Base-by-base conservation (phyloP, 2,797 vertebrate genomes). In the Agapornis canus region DNA sequence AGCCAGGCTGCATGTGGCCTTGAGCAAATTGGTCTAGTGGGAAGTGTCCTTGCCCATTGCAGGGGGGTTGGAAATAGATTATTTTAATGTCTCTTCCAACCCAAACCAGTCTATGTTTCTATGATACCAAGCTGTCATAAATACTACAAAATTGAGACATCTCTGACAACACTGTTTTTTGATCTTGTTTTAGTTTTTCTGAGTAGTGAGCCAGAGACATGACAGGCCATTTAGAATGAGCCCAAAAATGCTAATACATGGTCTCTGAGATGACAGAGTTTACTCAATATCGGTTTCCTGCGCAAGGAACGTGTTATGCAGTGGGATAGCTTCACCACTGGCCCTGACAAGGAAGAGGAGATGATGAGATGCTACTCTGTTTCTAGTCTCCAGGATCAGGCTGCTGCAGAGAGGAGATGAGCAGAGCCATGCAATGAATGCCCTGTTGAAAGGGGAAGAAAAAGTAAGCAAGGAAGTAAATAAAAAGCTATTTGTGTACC, bases 361-460 rank as follows among this genome's bases (percentile, higher is more conserved):
- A 31, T 25, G 29, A 61, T 52, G 70, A 86, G 31, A 10, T 56
- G 63, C 40, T 65, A 40, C 43, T 73, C 82, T 59, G 78, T 22
- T 59, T 66, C 16, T n/a, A 23, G 57, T 20, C 10, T 49, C 52
- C 48, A 78, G 51, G 57, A 75, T 66, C 19, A 72, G 64, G 37
- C 37, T 90, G 51, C 69, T 63, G 69, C 40, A 89, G 69, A 66
- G 35, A 73, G 10, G 35, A 84, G 29, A 52, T 22, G 5, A 1
- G 1, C 27, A 72, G 32, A 65, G 13, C 13, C 1, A 0, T 16
- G 20, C 48, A 61, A 81, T 4, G 5, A 54, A 13, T 17, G 29
- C 4, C 39, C n/a, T 29, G 15, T 7, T 4, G 1, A n/a, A 70
- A 27, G 4, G 2, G 6, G 13, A 2, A 9, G 2, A 5, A 37